Evolutionary conservation across 2,113 vertebrate genomes (phyloP).

Genomic region (Pachypanchax playfairii): DNA sequence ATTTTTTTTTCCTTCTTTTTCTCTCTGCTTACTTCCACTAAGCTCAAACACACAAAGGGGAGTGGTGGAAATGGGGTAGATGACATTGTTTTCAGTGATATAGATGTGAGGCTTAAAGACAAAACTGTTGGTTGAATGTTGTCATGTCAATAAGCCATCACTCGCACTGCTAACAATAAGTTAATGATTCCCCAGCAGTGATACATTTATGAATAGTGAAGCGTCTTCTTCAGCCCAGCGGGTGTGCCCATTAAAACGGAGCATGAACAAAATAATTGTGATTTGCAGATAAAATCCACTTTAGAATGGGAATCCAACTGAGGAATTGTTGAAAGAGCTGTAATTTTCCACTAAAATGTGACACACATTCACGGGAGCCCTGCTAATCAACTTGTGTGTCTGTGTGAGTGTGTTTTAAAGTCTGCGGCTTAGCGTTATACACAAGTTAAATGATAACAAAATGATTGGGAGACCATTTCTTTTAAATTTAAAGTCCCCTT

Average conservation of each 20-base stretch:
- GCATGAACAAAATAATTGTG: constrained; percentile 85
- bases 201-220: constrained; percentile 84
- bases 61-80: constrained; percentile 54
- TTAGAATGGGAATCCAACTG: constrained; percentile 78
- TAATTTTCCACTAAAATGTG: constrained; percentile 84
- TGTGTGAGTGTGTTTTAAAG: constrained; percentile 24
- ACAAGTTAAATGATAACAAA: constrained; percentile 31
- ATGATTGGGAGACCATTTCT: no score
- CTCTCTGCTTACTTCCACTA: constrained; percentile 44
- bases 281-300: constrained; percentile 83
- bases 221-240: constrained; percentile 79
- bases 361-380: constrained; percentile 70
- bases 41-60: constrained; percentile 59
- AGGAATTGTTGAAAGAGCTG: constrained; percentile 82
- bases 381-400: constrained; percentile 58
- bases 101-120: constrained; percentile 55
- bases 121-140: constrained; percentile 71
- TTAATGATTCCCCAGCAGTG: constrained; percentile 81
- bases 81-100: constrained; percentile 76
- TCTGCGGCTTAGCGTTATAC: constrained; percentile 17
- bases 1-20: neutral
- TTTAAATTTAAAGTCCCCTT: neutral
- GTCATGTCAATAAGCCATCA: constrained; percentile 76
- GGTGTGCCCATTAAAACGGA: constrained; percentile 81
- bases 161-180: constrained; percentile 77